Conservation (phyloP, 2,888 invertebrate genomes). For the Caenorhabditis sp. region DNA sequence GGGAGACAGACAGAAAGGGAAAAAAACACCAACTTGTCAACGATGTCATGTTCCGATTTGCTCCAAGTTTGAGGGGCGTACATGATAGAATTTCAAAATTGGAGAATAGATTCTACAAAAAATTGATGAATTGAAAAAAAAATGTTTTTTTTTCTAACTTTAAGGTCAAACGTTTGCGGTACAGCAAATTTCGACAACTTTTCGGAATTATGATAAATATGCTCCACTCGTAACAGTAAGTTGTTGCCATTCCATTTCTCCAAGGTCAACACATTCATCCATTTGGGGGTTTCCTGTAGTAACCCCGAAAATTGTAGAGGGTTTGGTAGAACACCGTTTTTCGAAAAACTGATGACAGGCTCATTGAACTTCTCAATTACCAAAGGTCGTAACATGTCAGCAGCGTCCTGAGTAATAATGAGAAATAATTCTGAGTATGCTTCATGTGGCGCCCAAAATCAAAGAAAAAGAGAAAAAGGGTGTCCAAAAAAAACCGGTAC, state of each 20-base stretch:
- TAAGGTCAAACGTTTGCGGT: slow-evolving; percentile 70
- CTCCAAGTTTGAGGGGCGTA: slow-evolving; percentile 42
- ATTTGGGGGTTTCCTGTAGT: slow-evolving; percentile 48
- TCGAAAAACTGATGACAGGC: slow-evolving; percentile 58
- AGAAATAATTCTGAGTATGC: neutral
- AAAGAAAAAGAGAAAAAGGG: too few species aligned
- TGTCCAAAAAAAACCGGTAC: too few species aligned
- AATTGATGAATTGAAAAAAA: too few species aligned
- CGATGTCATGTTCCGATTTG: slow-evolving; percentile 19
- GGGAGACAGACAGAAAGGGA: neutral
- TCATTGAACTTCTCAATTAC: slow-evolving; percentile 60
- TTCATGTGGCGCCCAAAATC: too few species aligned
- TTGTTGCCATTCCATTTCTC: slow-evolving; percentile 69
- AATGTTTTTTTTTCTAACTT: slow-evolving; percentile 45
- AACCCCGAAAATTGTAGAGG: slow-evolving; percentile 50
- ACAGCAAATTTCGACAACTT: slow-evolving; percentile 48
- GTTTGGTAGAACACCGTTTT: slow-evolving; percentile 23
- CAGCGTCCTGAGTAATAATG: slow-evolving; percentile 23
- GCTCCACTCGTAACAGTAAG: slow-evolving; percentile 72
- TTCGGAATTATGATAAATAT: slow-evolving; percentile 68
- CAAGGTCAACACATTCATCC: slow-evolving; percentile 72
- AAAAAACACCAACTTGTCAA: neutral
- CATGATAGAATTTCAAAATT: slow-evolving; percentile 32
- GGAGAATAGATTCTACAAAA: slow-evolving; percentile 46
- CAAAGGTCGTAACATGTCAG: slow-evolving; percentile 44